These are phyloP conservation scores for Anabacerthia variegaticeps DNA, from an alignment of 2,797 vertebrate species.

Conservation along the genomic window DNA sequence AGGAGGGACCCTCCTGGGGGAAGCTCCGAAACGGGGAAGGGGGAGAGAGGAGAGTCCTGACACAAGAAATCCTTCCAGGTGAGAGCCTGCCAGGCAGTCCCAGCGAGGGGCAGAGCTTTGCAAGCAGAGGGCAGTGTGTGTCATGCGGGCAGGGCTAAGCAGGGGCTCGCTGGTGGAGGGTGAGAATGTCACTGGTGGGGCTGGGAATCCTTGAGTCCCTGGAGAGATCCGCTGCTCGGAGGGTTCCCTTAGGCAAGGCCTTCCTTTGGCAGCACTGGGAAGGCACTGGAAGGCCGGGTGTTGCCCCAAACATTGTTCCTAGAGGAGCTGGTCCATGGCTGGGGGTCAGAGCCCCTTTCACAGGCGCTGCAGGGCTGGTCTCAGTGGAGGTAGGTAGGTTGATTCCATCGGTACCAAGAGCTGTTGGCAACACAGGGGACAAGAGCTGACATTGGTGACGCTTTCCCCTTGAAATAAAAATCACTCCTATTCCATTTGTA, in stretches of 20 bases:
- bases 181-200: neutral
- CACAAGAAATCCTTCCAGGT: neutral
- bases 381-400: conserved; percentile 90
- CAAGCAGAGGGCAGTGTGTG: conserved; percentile 8
- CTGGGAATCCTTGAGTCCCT: conserved; percentile 32
- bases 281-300: neutral
- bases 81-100: neutral
- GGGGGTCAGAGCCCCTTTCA: conserved; percentile 27
- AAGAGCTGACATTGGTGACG: neutral
- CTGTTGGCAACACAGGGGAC: conserved; percentile 73
- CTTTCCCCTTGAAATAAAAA: neutral
- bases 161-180: neutral
- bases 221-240: conserved; percentile 18
- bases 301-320: conserved; percentile 16
- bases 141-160: conserved; percentile 27
- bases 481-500: fast-evolving
- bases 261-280: conserved; percentile 22
- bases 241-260: conserved; percentile 11
- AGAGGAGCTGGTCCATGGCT: conserved; percentile 19
- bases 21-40: neutral
- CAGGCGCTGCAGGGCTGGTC: neutral
- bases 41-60: neutral
- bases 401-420: conserved; percentile 93
- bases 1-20: neutral
- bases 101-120: neutral